Base-by-base conservation (phyloP, 2,113 vertebrate genomes). In the Apteryx mantelli region DNA sequence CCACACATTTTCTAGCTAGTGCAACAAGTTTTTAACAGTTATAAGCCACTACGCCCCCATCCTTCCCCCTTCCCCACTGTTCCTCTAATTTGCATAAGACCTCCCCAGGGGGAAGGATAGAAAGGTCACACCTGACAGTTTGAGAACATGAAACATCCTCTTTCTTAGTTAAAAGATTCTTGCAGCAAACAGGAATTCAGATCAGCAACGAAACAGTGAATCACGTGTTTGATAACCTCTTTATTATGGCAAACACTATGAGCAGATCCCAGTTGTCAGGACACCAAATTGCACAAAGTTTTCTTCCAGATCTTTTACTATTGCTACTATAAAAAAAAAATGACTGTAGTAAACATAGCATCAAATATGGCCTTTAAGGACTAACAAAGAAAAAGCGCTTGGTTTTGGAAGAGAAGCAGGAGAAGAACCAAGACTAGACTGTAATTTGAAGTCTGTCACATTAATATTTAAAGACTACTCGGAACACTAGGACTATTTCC, bases 401-500 rank as follows among this genome's bases (percentile, higher is more conserved):
- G 13, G 48, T 81, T 86, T 71, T 52, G 61, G 24, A 77, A 63
- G n/a, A 69, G 76, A 21, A 81, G 46, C 0, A 1, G 60, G 69
- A 91, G 61, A 60, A 91, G 71, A 83, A 74, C 6, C 38, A 84
- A 86, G 80, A 89, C 28, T 9, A 75, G 52, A 68, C 56, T 71
- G 69, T n/a, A 38, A 75, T 48, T 4, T 63, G 61, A 89, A 93
- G 68, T 60, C 80, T 76, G 60, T 7, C 8, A 1, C 70, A n/a
- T 95, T 89, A 89, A 91, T 91, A 95, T 91, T 84, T 88, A 68
- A 97, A 86, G 77, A 48, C 22, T 79, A 22, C 56, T 92, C 77
- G n/a, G 84, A 91, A 77, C 4, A 7, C 36, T 42, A 80, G 79
- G 78, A 76, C 70, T 30, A 87, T 66, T 93, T 91, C 89, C 94